Conservation (phyloP, 2,113 vertebrate genomes). For the Microcebus jonahi region DNA sequence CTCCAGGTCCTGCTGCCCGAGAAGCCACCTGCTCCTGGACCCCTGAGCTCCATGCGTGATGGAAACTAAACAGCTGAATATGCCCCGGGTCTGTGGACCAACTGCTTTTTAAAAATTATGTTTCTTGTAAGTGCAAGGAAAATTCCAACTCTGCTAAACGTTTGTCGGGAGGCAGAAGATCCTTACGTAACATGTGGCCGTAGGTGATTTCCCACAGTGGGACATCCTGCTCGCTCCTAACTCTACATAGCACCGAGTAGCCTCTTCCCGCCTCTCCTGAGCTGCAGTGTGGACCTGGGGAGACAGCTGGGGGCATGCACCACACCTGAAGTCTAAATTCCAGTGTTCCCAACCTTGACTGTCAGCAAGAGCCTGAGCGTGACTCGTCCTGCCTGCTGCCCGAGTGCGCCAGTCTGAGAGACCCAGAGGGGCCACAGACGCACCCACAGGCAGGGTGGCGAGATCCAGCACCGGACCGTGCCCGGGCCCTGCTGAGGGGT, state of each 20-base stretch:
- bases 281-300: not conserved
- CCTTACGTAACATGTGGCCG: not conserved
- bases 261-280: not conserved
- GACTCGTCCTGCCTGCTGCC: too few species aligned
- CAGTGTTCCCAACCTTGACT: not conserved
- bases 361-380: not conserved
- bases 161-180: not conserved
- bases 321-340: not conserved
- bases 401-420: not conserved
- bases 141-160: not conserved
- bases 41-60: not conserved
- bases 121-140: not conserved
- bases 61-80: not conserved
- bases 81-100: not conserved
- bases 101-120: not conserved
- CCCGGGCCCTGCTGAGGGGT: accelerated
- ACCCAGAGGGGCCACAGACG: not conserved
- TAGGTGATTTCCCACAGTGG: not conserved
- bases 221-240: not conserved
- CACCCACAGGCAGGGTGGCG: accelerated
- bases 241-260: not conserved
- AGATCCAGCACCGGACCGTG: accelerated
- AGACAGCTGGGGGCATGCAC: accelerated
- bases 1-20: not conserved
- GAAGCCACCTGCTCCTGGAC: not conserved